Percentiles rank a stretch among this genome's conserved stretches.
Conservation (phyloP, 1,140 invertebrate species). For the Aphidius ervi region DNA sequence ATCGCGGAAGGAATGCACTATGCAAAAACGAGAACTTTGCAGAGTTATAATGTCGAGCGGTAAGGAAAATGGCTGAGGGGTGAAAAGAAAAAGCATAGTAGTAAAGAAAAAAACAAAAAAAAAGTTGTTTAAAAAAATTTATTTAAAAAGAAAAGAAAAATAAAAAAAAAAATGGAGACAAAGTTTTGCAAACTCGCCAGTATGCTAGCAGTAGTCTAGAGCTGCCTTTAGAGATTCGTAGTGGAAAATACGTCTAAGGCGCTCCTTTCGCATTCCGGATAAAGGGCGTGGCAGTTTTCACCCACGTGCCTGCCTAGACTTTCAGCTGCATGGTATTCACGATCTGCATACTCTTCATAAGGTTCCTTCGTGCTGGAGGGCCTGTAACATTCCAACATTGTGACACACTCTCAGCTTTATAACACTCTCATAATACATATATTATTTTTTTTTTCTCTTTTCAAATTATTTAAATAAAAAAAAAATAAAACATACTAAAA, state of each 20-base stretch:
- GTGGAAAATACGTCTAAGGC: slow-evolving; percentile 47
- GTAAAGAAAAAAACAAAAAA: slow-evolving; percentile 2
- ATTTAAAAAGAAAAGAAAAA: slow-evolving; percentile 7
- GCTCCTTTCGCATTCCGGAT: slow-evolving; percentile 47
- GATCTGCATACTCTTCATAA: slow-evolving; percentile 44
- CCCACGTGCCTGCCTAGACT: slow-evolving; percentile 38
- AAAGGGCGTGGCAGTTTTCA: slow-evolving; percentile 47
- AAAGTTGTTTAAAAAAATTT: not conserved
- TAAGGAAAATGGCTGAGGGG: not conserved
- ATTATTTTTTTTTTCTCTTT: no score
- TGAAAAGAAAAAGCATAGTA: slow-evolving; percentile 16
- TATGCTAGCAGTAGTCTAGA: not conserved
- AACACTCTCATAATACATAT: no score
- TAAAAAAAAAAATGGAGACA: slow-evolving; percentile 10
- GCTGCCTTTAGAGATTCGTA: slow-evolving; percentile 5
- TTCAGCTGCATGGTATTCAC: slow-evolving; percentile 48
- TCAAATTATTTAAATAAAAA: no score
- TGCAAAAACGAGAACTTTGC: slow-evolving; percentile 25
- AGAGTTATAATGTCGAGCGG: not conserved
- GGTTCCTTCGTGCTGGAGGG: slow-evolving; percentile 47
- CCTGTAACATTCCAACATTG: slow-evolving; percentile 37
- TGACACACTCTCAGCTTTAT: slow-evolving; percentile 9
- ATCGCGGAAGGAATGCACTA: slow-evolving; percentile 25
- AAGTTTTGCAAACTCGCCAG: slow-evolving; percentile 23
- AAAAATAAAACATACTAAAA: no score